Conservation (phyloP, 2,113 vertebrate genomes). For the Ictidomys tridecemlineatus region DNA sequence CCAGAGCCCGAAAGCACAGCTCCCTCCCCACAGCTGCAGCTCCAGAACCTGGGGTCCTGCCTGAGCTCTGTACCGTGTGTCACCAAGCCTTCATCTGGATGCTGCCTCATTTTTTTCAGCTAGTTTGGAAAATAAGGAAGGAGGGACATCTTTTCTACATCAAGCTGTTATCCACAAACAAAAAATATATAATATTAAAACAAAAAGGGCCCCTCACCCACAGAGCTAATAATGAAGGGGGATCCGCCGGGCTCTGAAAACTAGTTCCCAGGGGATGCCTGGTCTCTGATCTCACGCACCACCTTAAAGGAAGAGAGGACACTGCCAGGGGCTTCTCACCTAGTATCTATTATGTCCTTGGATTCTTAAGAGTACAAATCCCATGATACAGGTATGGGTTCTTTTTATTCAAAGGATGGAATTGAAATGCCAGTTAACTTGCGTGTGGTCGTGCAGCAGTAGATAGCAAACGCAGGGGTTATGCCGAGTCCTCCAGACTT, state of each 20-base stretch:
- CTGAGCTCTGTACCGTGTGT: fast-evolving
- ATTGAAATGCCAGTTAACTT: neutral
- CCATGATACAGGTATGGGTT: neutral
- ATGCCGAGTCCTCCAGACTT: neutral
- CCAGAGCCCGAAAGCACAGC: neutral
- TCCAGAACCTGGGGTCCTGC: fast-evolving
- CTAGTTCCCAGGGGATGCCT: neutral
- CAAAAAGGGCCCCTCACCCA: too few species aligned
- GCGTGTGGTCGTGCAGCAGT: neutral
- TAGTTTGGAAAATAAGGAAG: neutral
- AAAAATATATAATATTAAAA: neutral
- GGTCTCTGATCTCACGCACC: neutral
- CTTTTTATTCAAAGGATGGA: neutral
- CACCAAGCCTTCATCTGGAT: neutral
- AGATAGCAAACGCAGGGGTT: neutral
- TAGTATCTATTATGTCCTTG: neutral
- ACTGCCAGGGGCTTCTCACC: neutral
- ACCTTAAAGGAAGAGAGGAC: neutral
- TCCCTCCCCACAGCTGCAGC: neutral
- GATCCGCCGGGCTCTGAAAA: neutral
- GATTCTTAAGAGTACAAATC: constrained; percentile 18
- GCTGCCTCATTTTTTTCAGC: neutral
- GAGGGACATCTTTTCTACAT: neutral
- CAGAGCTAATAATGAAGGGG: neutral
- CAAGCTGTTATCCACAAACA: neutral